Percentiles rank a stretch among this genome's conserved stretches.
Conservation (phyloP, 2,888 invertebrate genomes). For the Priocnemis perturbator region DNA sequence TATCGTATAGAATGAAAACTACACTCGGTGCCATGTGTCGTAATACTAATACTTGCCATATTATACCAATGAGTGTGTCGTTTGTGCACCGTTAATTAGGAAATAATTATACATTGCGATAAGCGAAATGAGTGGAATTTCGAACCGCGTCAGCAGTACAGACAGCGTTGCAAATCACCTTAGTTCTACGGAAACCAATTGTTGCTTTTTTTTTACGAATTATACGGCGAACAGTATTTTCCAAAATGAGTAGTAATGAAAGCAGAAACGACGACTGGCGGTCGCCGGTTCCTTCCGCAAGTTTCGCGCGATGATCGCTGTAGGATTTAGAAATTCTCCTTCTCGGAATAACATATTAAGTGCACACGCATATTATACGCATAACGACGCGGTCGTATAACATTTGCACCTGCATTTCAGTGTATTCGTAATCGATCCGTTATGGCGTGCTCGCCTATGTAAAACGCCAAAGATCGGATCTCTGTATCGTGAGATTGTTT, state of each 20-base stretch:
- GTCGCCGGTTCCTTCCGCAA: too few relatives aligned
- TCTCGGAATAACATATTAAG: too few relatives aligned
- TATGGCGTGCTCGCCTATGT: background rate
- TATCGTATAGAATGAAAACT: slow-evolving; percentile 22
- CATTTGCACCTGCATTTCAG: background rate
- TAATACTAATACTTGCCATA: slow-evolving; percentile 55
- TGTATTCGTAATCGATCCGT: background rate
- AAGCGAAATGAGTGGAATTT: slow-evolving; percentile 14
- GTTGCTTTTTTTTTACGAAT: too few relatives aligned
- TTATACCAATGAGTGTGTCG: slow-evolving; percentile 49
- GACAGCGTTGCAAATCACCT: too few relatives aligned
- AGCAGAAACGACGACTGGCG: too few relatives aligned
- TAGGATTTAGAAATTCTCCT: too few relatives aligned
- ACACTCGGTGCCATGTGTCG: slow-evolving; percentile 52
- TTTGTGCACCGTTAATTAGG: slow-evolving; percentile 36
- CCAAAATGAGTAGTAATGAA: too few relatives aligned
- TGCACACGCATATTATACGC: too few relatives aligned
- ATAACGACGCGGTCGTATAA: background rate
- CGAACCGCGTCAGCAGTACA: too few relatives aligned
- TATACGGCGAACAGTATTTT: too few relatives aligned
- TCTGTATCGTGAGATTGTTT: background rate
- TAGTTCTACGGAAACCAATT: too few relatives aligned
- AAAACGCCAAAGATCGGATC: background rate
- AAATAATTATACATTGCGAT: slow-evolving; percentile 20
- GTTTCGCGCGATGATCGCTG: too few relatives aligned